Conservation (phyloP, 92 coral and sea anemone species). For the Phenganax marumi region DNA sequence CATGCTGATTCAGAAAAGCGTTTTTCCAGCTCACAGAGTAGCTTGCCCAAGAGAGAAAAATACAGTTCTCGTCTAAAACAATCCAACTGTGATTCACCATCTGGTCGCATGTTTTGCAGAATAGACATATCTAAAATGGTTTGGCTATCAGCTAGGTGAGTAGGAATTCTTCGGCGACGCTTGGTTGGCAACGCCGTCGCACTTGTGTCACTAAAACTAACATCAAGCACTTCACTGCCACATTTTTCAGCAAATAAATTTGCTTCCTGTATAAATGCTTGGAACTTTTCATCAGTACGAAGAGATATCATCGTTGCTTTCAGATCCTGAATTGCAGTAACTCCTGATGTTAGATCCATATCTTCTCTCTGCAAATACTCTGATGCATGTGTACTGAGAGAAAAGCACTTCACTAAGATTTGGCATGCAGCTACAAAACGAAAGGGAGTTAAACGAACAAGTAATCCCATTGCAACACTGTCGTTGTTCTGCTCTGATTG, state of each 20-base stretch:
- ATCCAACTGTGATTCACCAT: slow-evolving; percentile 9
- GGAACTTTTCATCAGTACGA: slow-evolving; percentile 17
- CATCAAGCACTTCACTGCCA: slow-evolving; percentile 4
- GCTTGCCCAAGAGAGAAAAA: neutral
- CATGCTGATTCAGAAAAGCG: slow-evolving; percentile 9
- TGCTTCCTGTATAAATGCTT: neutral
- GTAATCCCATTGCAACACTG: slow-evolving; percentile 1
- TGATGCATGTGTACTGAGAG: slow-evolving; percentile 12
- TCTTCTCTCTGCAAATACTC: slow-evolving; percentile 33
- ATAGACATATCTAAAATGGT: neutral
- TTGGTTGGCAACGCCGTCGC: slow-evolving; percentile 6
- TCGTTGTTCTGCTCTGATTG: slow-evolving; percentile 4
- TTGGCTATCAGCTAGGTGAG: too few species aligned
- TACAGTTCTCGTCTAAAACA: slow-evolving; percentile 21
- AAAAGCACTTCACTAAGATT: slow-evolving; percentile 14
- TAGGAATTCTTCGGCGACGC: neutral
- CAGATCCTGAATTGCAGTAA: slow-evolving; percentile 12
- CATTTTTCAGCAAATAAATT: slow-evolving; percentile 5
- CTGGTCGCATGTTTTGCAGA: neutral
- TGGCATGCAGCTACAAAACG: slow-evolving; percentile 12
- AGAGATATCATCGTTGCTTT: slow-evolving; percentile 6
- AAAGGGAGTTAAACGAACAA: slow-evolving; percentile 6
- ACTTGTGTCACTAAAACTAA: neutral
- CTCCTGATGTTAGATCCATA: slow-evolving; percentile 22
- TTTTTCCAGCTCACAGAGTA: slow-evolving; percentile 1